A percentile compares a stretch with the other conserved stretches of the same genome.
Evolutionary conservation across 2,888 invertebrate genomes (phyloP).

Genomic region (Lepidocyrtoides sp.): DNA sequence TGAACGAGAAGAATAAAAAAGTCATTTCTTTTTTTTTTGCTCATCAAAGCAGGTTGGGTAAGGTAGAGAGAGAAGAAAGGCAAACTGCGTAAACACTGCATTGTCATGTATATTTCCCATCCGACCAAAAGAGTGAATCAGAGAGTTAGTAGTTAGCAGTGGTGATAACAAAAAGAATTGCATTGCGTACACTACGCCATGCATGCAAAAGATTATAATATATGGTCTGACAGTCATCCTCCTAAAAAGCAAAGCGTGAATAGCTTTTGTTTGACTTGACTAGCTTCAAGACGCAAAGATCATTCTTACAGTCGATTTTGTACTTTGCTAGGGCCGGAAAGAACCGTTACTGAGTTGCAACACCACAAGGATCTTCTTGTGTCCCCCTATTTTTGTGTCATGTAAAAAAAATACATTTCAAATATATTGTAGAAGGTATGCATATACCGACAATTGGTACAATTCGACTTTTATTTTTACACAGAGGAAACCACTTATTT

Average conservation of each 20-base stretch:
- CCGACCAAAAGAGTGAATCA: not conserved
- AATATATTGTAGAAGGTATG: too few species aligned
- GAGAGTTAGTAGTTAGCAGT: not conserved
- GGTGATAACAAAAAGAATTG: slow-evolving; percentile 13
- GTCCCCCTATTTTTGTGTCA: slow-evolving; percentile 7
- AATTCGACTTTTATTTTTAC: not conserved
- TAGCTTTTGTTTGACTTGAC: slow-evolving; percentile 66
- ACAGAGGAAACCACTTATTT: slow-evolving; percentile 20
- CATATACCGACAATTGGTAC: too few species aligned
- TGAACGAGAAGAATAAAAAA: slow-evolving; percentile 1
- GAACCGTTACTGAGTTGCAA: slow-evolving; percentile 69
- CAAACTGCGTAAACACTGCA: slow-evolving; percentile 30
- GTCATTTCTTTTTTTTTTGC: slow-evolving; percentile 31
- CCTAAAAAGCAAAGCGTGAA: slow-evolving; percentile 59
- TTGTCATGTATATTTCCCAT: slow-evolving; percentile 16
- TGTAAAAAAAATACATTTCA: not conserved
- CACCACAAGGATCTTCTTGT: slow-evolving; percentile 50
- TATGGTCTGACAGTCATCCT: slow-evolving; percentile 12
- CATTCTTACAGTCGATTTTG: slow-evolving; percentile 53
- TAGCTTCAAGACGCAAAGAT: slow-evolving; percentile 55
- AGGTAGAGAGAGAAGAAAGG: slow-evolving; percentile 44
- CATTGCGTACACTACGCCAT: not conserved
- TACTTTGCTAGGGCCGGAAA: slow-evolving; percentile 61
- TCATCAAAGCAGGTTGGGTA: slow-evolving; percentile 71
- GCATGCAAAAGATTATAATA: slow-evolving; percentile 32